Percentiles rank a stretch among this genome's conserved stretches.
Conservation (phyloP, 2,888 invertebrate species). For the Agriopis marginaria region DNA sequence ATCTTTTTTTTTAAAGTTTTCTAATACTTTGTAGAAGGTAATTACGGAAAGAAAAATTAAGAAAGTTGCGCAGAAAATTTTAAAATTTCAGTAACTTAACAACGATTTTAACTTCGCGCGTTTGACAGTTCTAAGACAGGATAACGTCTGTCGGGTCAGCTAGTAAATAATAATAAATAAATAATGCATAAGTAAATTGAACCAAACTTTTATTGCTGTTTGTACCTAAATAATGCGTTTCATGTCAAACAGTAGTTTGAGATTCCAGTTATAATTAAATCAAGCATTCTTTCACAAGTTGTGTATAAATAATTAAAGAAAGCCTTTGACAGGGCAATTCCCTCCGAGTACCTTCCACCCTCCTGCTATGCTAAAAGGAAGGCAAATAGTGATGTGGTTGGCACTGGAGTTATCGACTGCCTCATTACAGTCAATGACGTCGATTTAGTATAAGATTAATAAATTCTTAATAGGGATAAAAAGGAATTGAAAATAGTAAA, state of each 20-base stretch:
- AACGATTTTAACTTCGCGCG: no score
- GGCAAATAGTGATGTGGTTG: constrained; percentile 35
- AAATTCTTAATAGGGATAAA: no score
- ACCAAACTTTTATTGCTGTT: not conserved
- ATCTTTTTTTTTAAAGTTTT: no score
- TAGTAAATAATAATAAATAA: no score
- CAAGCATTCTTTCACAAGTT: constrained; percentile 71
- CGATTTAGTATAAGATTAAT: no score
- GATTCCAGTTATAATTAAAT: constrained; percentile 76
- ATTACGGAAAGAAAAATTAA: no score
- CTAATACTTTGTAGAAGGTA: no score
- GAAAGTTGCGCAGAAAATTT: no score
- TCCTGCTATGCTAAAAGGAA: constrained; percentile 63
- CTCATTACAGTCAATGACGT: not conserved
- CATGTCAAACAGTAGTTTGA: constrained; percentile 62
- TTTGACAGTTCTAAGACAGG: no score
- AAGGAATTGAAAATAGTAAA: no score
- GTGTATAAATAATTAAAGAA: constrained; percentile 68
- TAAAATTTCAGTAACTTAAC: no score
- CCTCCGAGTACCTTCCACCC: constrained; percentile 60
- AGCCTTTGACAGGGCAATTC: constrained; percentile 70
- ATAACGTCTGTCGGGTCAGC: no score
- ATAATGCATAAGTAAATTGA: not conserved
- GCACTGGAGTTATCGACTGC: not conserved
- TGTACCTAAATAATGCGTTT: constrained; percentile 52